Conservation (phyloP, 2,113 vertebrate genomes). For the Actenoides hombroni region DNA sequence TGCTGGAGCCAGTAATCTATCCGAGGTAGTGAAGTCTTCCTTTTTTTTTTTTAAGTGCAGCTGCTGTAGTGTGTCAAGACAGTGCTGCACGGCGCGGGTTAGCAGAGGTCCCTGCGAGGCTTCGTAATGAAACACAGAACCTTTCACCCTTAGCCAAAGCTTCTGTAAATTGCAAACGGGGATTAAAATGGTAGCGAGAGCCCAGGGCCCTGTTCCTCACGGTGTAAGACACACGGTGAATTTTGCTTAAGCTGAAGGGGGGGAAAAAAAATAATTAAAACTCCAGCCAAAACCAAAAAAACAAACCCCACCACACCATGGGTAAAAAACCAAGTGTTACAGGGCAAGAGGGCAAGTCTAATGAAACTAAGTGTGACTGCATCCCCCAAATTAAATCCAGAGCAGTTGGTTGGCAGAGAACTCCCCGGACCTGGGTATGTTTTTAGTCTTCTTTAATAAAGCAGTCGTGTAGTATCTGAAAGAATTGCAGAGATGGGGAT, state of each 20-base stretch:
- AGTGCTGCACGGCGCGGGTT: neutral
- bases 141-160: constrained; percentile 50
- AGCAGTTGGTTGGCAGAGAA: neutral
- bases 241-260: neutral
- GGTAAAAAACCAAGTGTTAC: neutral
- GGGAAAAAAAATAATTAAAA: neutral
- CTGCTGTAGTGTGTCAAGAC: neutral
- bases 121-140: constrained; percentile 13
- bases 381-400: neutral
- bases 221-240: neutral
- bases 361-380: neutral
- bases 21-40: neutral
- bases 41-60: neutral
- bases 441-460: constrained; percentile 4
- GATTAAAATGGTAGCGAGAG: constrained; percentile 28
- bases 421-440: neutral
- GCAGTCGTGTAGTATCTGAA: neutral
- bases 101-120: constrained; percentile 2
- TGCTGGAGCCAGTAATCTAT: neutral
- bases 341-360: neutral
- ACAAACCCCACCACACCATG: too few relatives aligned
- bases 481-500: neutral
- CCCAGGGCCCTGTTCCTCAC: neutral
- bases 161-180: constrained; percentile 23
- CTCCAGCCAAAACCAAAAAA: too few relatives aligned